Evolutionary conservation across 2,797 vertebrate genomes (phyloP), one percentile per base, ranked within the genome.

Genomic region (Gastrophryne carolinensis): DNA sequence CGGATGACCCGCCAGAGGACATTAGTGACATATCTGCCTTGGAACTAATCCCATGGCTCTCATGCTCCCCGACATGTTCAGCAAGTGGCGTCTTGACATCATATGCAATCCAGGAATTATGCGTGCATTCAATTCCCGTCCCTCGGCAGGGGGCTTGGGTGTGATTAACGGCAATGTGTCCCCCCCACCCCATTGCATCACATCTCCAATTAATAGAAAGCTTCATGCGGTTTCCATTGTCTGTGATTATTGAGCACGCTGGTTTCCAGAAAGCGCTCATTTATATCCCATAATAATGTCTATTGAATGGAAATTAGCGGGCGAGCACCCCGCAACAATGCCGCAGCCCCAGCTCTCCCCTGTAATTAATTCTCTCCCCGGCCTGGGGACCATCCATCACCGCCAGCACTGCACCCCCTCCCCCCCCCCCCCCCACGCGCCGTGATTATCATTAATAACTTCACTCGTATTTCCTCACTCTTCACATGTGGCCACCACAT

Each of bases 251-350:
- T 83, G 81, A 82, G 80, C 41, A 21, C 53, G 78, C 74, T 82
- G 81, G 78, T 84, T 86, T 83, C 78, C 66, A 83, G 83, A 82
- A 80, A 86, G 71, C 62, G 66, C 61, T 82, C 47, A 84, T 81
- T 82, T 86, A 86, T 84, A 81, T 86, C 82, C 84, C 78, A 71
- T 86, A 83, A 86, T 86, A 83, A 84, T 79, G 50, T 70, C 73
- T 84, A 80, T 86, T 84, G 84, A 87, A 77, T 78, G 86, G 79
- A 56, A 83, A 83, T 87, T 84, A 86, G 80, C 65, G 58, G 65
- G 73, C 79, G 79, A 81, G 82, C 76, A 60, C 81, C 79, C 82
- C 82, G 53, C 76, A 82, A 72, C 77, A 78, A 21, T 84, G 79
- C 61, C 74, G 34, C 60, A 81, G 68, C 79, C 0, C 0, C 64